These are phyloP conservation scores for Nudaria mundana DNA, from an alignment of 2,888 invertebrate genomes.

Conservation along the genomic window DNA sequence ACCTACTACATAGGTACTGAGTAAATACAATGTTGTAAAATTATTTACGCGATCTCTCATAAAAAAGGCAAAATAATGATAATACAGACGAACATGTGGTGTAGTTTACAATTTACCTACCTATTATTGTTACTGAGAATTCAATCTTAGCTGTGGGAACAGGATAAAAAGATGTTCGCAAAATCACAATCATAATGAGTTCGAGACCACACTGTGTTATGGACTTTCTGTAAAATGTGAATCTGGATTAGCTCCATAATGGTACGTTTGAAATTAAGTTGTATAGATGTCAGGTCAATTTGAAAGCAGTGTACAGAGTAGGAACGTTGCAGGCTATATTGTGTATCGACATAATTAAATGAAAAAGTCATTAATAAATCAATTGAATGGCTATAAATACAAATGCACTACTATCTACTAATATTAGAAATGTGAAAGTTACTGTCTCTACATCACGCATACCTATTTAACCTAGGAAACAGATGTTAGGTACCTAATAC, in stretches of 20 bases:
- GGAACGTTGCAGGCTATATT: background rate
- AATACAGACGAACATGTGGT: constrained; percentile 10
- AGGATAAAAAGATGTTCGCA: constrained; percentile 21
- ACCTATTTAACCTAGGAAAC: too few species aligned
- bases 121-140: constrained; percentile 29
- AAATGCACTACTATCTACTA: too few species aligned
- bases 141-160: constrained; percentile 34
- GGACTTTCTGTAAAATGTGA: constrained; percentile 6
- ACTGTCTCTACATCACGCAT: too few species aligned
- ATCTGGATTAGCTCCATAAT: constrained; percentile 2
- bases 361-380: too few species aligned
- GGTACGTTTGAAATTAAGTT: constrained; percentile 15
- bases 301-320: background rate
- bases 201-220: constrained; percentile 11
- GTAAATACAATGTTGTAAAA: constrained; percentile 7
- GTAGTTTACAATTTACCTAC: constrained; percentile 15
- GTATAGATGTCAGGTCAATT: constrained; percentile 4
- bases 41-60: constrained; percentile 8
- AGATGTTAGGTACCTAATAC: too few species aligned
- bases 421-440: too few species aligned
- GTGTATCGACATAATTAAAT: background rate
- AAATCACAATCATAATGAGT: constrained; percentile 24
- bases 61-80: constrained; percentile 5
- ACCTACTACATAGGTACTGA: too few species aligned
- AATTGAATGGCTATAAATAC: too few species aligned